Percentiles rank a stretch among this genome's conserved stretches.
These are phyloP conservation scores for Pachyramphus minor DNA, from an alignment of 2,113 vertebrate species.

Conservation along the genomic window DNA sequence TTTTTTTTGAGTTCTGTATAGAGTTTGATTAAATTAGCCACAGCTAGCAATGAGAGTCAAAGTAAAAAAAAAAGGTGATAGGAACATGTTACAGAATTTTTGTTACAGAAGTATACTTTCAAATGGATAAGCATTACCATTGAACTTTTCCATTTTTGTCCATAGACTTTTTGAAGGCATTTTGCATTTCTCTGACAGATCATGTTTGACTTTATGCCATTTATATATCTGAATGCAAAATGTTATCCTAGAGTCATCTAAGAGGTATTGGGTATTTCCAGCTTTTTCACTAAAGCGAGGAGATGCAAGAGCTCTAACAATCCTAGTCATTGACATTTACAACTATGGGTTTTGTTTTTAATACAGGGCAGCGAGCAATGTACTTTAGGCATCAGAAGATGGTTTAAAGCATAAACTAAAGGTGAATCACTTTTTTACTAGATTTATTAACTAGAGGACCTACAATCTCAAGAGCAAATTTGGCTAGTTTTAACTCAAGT, in stretches of 20 bases:
- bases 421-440: slow-evolving; percentile 78
- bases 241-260: slow-evolving; percentile 72
- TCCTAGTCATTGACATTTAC: slow-evolving; percentile 81
- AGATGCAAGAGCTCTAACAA: slow-evolving; percentile 72
- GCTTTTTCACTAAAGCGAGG: slow-evolving; percentile 60
- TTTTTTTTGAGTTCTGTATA: neutral
- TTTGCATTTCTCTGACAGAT: slow-evolving; percentile 64
- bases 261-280: slow-evolving; percentile 72
- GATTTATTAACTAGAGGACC: slow-evolving; percentile 77
- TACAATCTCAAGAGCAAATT: slow-evolving; percentile 74
- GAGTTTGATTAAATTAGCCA: neutral
- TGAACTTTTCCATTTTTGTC: slow-evolving; percentile 57
- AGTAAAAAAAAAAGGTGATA: neutral
- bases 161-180: slow-evolving; percentile 57
- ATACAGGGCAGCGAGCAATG: slow-evolving; percentile 78
- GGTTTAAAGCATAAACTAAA: slow-evolving; percentile 76
- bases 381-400: slow-evolving; percentile 78
- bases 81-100: neutral
- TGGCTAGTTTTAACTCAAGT: slow-evolving; percentile 74
- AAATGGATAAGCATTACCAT: slow-evolving; percentile 28
- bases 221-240: slow-evolving; percentile 74
- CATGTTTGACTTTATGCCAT: slow-evolving; percentile 73
- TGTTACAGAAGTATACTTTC: neutral
- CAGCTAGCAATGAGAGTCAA: neutral
- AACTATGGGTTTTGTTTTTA: slow-evolving; percentile 79